Evolutionary conservation across 1,140 invertebrate genomes (phyloP).

Genomic region (Antheraea pernyi): DNA sequence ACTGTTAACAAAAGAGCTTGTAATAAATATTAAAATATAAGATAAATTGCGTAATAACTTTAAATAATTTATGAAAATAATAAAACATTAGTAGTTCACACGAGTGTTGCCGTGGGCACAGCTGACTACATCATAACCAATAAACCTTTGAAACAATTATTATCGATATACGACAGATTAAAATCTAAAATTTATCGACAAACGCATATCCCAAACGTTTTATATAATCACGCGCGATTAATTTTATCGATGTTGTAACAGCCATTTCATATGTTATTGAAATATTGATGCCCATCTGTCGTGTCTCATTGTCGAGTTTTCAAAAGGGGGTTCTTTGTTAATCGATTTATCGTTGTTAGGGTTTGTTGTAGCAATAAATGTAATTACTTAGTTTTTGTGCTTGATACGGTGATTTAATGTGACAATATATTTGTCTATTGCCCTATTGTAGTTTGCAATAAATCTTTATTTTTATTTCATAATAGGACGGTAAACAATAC

Average conservation of each 20-base stretch:
- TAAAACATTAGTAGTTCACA: too few species aligned
- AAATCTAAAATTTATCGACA: slow-evolving; percentile 5
- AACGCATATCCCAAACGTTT: background rate
- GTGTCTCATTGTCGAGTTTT: slow-evolving; percentile 4
- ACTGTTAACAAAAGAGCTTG: too few species aligned
- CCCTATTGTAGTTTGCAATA: too few species aligned
- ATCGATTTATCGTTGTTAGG: background rate
- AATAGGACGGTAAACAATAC: too few species aligned
- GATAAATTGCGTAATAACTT: too few species aligned
- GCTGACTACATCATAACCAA: background rate
- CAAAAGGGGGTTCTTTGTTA: background rate
- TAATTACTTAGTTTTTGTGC: background rate
- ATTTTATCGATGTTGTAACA: slow-evolving; percentile 6
- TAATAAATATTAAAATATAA: too few species aligned
- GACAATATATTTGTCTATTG: too few species aligned
- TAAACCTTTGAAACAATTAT: background rate
- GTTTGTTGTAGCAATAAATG: background rate
- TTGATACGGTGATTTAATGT: background rate
- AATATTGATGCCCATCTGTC: slow-evolving; percentile 17
- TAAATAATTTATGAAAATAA: too few species aligned
- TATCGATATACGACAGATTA: background rate
- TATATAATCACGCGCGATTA: slow-evolving; percentile 6
- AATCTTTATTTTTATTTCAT: too few species aligned
- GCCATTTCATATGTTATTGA: slow-evolving; percentile 4
- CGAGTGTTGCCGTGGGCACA: too few species aligned